phyloP scores from a whole-genome alignment of 2,113 vertebrate genomes.

The Hippocampus abdominalis region DNA sequence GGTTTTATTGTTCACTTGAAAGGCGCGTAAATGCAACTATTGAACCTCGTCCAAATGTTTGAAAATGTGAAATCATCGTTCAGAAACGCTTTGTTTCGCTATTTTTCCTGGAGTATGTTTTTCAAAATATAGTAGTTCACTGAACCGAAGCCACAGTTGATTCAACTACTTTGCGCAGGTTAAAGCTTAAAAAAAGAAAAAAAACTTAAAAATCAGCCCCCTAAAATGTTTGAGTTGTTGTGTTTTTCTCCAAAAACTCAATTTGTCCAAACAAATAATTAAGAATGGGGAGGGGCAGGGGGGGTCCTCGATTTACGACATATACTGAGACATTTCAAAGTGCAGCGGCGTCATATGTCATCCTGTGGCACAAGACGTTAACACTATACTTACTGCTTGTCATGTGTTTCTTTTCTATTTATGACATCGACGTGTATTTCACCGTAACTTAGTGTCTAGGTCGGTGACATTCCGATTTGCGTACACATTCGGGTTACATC shows the following conservation, averaged over 20 bases:
- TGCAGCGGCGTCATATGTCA: background rate
- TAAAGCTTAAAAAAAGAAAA: background rate
- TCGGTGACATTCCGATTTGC: background rate
- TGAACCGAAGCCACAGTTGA: too few species aligned
- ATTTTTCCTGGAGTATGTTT: background rate
- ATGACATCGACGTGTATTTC: too few species aligned
- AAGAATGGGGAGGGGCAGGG: background rate
- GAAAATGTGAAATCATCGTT: background rate
- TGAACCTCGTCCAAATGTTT: background rate
- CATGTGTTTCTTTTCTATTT: background rate
- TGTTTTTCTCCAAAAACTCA: background rate
- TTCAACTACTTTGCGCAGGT: background rate
- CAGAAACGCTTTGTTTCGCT: background rate
- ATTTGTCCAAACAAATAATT: background rate
- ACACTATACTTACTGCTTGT: background rate
- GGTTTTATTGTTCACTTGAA: too few species aligned
- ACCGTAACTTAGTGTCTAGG: too few species aligned
- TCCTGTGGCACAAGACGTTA: background rate
- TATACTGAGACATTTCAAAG: background rate
- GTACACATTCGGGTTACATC: background rate
- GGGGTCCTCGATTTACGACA: background rate
- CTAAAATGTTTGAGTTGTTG: too few species aligned
- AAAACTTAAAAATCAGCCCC: too few species aligned
- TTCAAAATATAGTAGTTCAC: background rate
- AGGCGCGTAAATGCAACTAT: too few species aligned